These are phyloP conservation scores for Cephus pulcher DNA, from an alignment of 2,888 invertebrate species.

Conservation along the genomic window DNA sequence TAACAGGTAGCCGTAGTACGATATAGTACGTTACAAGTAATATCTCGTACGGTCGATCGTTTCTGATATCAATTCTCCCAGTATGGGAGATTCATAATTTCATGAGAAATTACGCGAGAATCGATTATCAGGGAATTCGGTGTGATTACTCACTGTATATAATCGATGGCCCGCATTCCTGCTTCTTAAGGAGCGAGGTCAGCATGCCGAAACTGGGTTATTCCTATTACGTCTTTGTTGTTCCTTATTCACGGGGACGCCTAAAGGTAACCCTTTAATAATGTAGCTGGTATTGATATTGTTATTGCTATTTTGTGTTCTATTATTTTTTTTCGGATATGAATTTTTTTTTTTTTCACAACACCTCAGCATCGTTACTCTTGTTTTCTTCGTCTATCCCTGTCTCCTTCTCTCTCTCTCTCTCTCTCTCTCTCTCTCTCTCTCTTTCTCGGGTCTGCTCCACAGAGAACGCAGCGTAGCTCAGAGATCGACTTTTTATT, in stretches of 20 bases:
- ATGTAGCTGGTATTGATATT: neutral
- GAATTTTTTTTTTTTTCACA: neutral
- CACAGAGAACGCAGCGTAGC: neutral
- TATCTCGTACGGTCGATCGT: neutral
- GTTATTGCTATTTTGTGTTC: neutral
- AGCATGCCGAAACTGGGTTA: neutral
- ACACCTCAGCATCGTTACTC: neutral
- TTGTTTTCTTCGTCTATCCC: too few species aligned
- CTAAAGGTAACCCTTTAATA: neutral
- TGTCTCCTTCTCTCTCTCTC: neutral
- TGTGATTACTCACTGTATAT: neutral
- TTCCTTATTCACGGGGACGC: neutral
- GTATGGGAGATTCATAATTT: neutral
- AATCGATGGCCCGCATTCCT: neutral
- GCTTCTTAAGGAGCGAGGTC: neutral
- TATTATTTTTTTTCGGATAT: neutral
- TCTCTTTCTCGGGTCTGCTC: neutral
- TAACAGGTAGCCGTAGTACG: neutral
- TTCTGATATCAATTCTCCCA: neutral
- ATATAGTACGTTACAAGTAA: neutral
- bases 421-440: neutral
- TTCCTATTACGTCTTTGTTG: neutral
- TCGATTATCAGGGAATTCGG: neutral
- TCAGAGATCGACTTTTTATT: conserved; percentile 45
- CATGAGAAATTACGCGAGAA: neutral